Base-by-base conservation (phyloP, 2,797 vertebrate species). In the Peromyscus melanophrys region DNA sequence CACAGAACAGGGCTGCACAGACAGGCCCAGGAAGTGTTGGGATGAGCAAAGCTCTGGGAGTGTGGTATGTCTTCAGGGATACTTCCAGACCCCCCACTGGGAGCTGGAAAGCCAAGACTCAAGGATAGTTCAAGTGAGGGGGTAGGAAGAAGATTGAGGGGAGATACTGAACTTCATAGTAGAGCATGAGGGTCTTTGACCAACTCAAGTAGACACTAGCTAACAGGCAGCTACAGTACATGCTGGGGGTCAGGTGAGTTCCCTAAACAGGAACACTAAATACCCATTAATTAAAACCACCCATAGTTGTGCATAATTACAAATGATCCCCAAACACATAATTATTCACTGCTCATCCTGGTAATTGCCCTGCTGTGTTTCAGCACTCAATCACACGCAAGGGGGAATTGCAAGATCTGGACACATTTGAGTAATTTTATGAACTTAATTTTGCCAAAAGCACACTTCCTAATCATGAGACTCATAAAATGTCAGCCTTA, bases 371-470 rank as follows among this genome's bases (percentile, higher is more conserved):
- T 5, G 25, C 59, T 34, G 1, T n/a, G 37, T 77, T 91, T 93
- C 55, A 92, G 65, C n/a, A 43, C 27, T 27, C 14, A 71, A 52
- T 57, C 76, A 43, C 57, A 92, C 55, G n/a, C 14, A 55, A 69
- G 3, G 1, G 46, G 77, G 59, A 82, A 49, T 11, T 49, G 19
- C 43, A 76, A 75, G 29, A 46, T 65, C 61, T 84, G 37, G 87
- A 82, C 29, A 52, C 77, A 81, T 81, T 88, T 59, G 21, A n/a
- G 59, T 78, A 94, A 78, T 77, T 94, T 80, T 88, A 71, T 90
- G 34, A 85, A 77, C 77, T 92, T 86, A 19, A 27, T 94, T 90
- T 96, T 94, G 23, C 25, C 59, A 81, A 46, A 46, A 94, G 83
- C 46, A 55, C 73, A 59, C 16, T 29, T 90, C 31, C 37, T 90